These are phyloP conservation scores for Parus major DNA, from an alignment of 2,113 vertebrate genomes.

Conservation along the genomic window DNA sequence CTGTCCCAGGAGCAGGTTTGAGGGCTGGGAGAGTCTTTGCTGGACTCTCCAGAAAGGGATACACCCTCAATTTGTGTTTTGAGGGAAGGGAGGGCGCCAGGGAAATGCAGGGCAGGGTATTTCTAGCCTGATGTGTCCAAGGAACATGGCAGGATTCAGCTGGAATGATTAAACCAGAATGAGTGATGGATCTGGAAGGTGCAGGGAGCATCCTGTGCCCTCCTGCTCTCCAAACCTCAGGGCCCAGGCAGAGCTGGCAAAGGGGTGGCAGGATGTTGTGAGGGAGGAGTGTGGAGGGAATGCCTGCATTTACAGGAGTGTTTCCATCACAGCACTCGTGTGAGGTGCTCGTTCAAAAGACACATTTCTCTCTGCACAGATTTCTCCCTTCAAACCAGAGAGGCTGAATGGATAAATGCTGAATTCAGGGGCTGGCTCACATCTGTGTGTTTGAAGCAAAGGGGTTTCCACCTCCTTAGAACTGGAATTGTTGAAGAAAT, in stretches of 20 bases:
- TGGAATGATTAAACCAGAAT: rapidly evolving
- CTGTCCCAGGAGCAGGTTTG: background rate
- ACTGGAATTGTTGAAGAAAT: background rate
- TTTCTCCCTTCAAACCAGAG: background rate
- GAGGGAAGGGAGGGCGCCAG: background rate
- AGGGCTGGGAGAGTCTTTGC: background rate
- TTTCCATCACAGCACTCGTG: background rate
- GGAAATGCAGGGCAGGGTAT: background rate
- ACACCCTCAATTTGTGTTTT: rapidly evolving
- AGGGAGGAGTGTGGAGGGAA: background rate
- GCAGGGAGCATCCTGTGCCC: background rate
- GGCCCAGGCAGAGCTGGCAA: background rate
- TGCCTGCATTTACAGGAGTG: background rate
- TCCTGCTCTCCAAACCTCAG: background rate
- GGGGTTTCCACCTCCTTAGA: background rate
- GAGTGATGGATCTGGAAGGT: background rate
- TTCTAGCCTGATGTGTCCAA: rapidly evolving
- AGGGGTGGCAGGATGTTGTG: background rate
- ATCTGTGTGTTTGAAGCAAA: background rate
- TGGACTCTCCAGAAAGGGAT: background rate
- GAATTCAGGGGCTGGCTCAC: background rate
- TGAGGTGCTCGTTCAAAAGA: background rate
- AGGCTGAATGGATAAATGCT: background rate
- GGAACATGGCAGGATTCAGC: background rate
- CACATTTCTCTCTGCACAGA: background rate